Evolutionary conservation across 2,888 invertebrate species (phyloP), one percentile per base, ranked within the genome.

Genomic region (Tenthredo amoena): DNA sequence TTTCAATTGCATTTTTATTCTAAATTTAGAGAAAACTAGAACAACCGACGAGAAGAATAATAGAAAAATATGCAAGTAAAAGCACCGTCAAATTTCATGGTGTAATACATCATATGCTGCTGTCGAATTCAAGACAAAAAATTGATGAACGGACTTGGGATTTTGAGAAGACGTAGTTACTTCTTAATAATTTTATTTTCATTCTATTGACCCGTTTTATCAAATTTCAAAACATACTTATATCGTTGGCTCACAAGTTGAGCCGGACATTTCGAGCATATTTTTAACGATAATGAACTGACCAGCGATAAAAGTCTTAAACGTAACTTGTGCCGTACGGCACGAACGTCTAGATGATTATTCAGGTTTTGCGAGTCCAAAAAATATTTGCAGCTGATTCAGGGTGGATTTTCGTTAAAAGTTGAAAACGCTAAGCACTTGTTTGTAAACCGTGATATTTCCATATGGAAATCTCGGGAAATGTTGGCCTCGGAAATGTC

Each of bases 381-480:
- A 34, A 62, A 62, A 81, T 81, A 21, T 81, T 62, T 34, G 31
- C 31, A 5, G 4, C 5, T 21, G 47, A 77, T 43, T 10, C 47
- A 2, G 5, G 55, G 4, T 4, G 55, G 50, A 74, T 74, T 55
- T 50, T 34, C 15, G 81, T n/a, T 21, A 71, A 31, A 83, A 83
- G 83, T 83, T 83, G 6, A 18, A 68, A 83, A 43, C 83, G 83
- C 34, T 37, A 26, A 83, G 68, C 83, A 83, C 71, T 83, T 83
- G 83, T 83, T 83, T 83, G 83, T 83, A 83, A 83, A 31, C 47
- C 68, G 34, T 31, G 31, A 37, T 21, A 83, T 83, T 71, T 68
- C 68, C 83, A 83, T 83, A 83, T 83, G 83, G 47, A 50, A 83
- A 83, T 83, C 7, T 9, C 21, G 26, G 81, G 26, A 62, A 62